phyloP scores from a whole-genome alignment of 2,888 invertebrate genomes.

The Nineta flava region DNA sequence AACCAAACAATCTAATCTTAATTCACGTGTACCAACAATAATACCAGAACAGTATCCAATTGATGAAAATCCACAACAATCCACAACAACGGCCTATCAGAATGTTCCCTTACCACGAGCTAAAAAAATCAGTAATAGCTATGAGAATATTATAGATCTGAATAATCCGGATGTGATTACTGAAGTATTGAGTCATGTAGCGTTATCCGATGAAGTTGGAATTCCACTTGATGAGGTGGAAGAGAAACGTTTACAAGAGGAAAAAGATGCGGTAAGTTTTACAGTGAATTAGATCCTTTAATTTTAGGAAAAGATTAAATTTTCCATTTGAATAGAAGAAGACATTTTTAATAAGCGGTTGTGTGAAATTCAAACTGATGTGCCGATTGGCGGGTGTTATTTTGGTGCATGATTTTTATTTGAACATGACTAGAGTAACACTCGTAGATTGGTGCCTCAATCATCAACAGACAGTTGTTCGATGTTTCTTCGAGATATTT shows the following conservation, averaged over 20 bases:
- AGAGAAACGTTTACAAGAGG: constrained; percentile 49
- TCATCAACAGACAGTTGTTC: neutral
- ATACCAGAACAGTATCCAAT: neutral
- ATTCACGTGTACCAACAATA: neutral
- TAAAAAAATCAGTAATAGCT: neutral
- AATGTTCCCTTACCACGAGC: neutral
- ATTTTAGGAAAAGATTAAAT: too few relatives aligned
- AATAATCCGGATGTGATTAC: constrained; percentile 9
- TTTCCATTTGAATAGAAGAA: too few relatives aligned
- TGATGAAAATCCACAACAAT: neutral
- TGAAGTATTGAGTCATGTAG: constrained; percentile 19
- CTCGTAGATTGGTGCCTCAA: constrained; percentile 22
- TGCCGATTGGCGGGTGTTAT: constrained; percentile 21
- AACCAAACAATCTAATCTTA: neutral
- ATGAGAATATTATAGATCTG: neutral
- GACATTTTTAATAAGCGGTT: too few relatives aligned
- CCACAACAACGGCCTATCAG: neutral
- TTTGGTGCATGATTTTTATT: constrained; percentile 22
- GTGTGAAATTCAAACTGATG: neutral
- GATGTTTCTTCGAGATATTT: neutral
- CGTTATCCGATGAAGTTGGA: constrained; percentile 27
- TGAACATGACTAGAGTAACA: constrained; percentile 30
- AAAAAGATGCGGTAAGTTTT: constrained; percentile 48
- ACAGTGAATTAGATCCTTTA: too few relatives aligned
- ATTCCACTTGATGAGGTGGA: constrained; percentile 33